Evolutionary conservation across 2,113 vertebrate genomes (phyloP).

Genomic region (Lontra canadensis): DNA sequence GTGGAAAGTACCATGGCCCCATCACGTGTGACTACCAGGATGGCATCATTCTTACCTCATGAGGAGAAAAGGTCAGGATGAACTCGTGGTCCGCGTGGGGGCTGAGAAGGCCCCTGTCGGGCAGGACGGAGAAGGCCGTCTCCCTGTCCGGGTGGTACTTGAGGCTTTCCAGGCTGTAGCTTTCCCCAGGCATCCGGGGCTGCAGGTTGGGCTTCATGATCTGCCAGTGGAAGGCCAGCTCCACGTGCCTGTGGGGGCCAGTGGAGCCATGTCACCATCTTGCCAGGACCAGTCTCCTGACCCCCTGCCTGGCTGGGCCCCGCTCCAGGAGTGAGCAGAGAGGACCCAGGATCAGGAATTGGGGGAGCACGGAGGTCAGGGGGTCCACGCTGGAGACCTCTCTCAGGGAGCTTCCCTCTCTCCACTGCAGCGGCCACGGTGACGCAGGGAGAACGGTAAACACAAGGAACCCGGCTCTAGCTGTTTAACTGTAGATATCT

Average conservation of each 20-base stretch:
- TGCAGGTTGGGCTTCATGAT: constrained; percentile 89
- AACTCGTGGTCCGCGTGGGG: constrained; percentile 88
- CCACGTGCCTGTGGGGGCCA: constrained; percentile 85
- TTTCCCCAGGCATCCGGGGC: constrained; percentile 79
- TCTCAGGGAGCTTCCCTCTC: not conserved
- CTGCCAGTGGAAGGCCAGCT: constrained; percentile 94
- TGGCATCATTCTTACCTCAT: constrained; percentile 83
- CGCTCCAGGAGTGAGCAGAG: not conserved
- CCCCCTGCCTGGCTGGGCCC: too few relatives aligned
- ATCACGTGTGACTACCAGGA: accelerated
- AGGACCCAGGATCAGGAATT: not conserved
- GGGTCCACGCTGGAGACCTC: not conserved
- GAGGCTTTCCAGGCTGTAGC: constrained; percentile 67
- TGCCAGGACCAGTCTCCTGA: not conserved
- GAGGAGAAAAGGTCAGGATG: constrained; percentile 88
- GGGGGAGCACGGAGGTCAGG: not conserved
- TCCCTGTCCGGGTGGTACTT: constrained; percentile 82
- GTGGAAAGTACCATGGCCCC: too few relatives aligned
- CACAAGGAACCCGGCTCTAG: not conserved
- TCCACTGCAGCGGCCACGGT: not conserved
- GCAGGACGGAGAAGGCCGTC: constrained; percentile 88
- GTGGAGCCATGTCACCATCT: accelerated
- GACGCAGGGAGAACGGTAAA: not conserved
- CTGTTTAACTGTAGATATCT: too few relatives aligned
- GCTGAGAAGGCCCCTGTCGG: constrained; percentile 84